Conservation (phyloP, 2,888 invertebrate genomes). For the Erebia epiphron region DNA sequence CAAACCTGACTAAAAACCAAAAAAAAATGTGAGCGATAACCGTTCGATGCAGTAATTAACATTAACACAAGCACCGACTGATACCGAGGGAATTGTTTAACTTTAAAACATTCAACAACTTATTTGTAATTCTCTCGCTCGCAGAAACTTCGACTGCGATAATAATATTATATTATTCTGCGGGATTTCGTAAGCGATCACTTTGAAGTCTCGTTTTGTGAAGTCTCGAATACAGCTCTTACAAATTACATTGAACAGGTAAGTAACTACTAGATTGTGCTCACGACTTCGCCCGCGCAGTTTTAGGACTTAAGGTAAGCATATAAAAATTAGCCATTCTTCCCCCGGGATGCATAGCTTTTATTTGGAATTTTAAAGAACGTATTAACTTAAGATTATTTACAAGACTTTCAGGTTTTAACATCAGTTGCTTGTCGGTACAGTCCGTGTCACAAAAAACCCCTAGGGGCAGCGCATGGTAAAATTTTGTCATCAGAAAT, state of each 20-base stretch:
- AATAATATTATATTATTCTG: conserved; percentile 10
- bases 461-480: too few species aligned
- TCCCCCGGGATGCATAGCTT: too few species aligned
- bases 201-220: conserved; percentile 21
- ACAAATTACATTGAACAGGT: neutral
- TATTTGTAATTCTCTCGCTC: conserved; percentile 24
- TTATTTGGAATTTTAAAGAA: too few species aligned
- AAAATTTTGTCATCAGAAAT: neutral
- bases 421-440: too few species aligned
- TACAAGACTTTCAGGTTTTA: too few species aligned
- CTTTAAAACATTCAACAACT: conserved; percentile 19
- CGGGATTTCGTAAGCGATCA: conserved; percentile 26
- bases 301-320: too few species aligned
- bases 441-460: too few species aligned
- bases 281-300: neutral
- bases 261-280: neutral
- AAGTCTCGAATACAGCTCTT: neutral
- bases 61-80: conserved; percentile 8
- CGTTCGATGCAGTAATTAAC: conserved; percentile 12
- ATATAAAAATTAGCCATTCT: too few species aligned
- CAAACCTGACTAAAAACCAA: conserved; percentile 15
- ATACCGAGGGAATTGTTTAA: conserved; percentile 16
- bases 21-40: conserved; percentile 24
- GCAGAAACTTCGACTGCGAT: conserved; percentile 23
- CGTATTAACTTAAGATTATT: too few species aligned